Conservation (phyloP, 2,888 invertebrate species). For the Hoplodrina ambigua region DNA sequence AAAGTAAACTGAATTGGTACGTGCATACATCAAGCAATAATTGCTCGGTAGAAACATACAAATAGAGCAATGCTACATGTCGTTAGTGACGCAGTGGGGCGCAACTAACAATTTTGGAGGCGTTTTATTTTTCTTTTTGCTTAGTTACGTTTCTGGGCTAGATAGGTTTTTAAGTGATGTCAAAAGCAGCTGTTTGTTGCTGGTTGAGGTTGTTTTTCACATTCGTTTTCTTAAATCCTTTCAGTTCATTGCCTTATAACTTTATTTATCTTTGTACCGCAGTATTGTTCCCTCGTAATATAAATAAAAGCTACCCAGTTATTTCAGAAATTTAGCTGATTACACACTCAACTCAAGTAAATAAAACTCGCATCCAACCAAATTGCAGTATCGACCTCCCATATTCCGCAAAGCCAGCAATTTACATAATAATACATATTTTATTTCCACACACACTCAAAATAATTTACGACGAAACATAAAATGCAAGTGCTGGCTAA, state of each 20-base stretch:
- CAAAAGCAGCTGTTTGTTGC: neutral
- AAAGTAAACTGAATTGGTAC: constrained; percentile 63
- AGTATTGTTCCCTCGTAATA: neutral
- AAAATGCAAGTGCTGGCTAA: constrained; percentile 33
- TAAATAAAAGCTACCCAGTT: neutral
- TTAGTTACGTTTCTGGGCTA: constrained; percentile 27
- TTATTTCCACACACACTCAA: constrained; percentile 38
- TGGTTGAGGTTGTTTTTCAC: too few species aligned
- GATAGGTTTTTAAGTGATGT: constrained; percentile 6
- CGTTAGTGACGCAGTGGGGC: constrained; percentile 50
- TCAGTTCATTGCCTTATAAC: constrained; percentile 8
- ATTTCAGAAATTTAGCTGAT: neutral
- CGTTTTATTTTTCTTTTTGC: constrained; percentile 33
- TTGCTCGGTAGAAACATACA: constrained; percentile 31
- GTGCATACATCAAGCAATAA: constrained; percentile 35
- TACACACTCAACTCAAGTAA: constrained; percentile 13
- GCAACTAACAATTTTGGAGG: constrained; percentile 40
- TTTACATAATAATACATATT: constrained; percentile 37
- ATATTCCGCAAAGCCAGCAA: constrained; percentile 16
- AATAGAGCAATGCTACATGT: constrained; percentile 50
- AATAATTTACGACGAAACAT: constrained; percentile 36
- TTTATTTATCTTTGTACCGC: neutral
- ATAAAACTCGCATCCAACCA: constrained; percentile 12
- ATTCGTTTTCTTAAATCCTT: neutral
- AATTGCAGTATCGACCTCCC: constrained; percentile 31